phyloP scores from a whole-genome alignment of 2,113 vertebrate genomes.

The Amia ocellicauda region DNA sequence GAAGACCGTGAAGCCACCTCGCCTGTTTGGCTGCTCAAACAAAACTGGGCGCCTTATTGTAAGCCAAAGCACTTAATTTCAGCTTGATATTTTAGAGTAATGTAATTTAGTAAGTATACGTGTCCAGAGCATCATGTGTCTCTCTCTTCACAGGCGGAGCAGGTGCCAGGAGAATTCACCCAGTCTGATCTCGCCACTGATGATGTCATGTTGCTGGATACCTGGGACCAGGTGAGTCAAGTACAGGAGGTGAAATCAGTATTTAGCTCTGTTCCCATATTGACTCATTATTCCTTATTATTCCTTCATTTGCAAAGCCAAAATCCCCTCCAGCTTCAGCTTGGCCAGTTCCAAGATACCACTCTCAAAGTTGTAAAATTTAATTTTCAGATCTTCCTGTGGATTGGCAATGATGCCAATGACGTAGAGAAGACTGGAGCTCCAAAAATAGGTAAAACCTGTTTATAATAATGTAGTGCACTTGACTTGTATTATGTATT shows the following conservation, averaged over 20 bases:
- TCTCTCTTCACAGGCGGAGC: slow-evolving; percentile 48
- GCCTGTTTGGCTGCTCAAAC: slow-evolving; percentile 68
- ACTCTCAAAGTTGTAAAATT: too few relatives aligned
- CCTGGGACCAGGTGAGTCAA: slow-evolving; percentile 53
- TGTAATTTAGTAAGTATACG: too few relatives aligned
- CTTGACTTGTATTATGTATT: too few relatives aligned
- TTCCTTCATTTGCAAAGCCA: too few relatives aligned
- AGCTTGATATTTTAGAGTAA: too few relatives aligned
- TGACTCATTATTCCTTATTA: too few relatives aligned
- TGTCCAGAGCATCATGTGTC: too few relatives aligned
- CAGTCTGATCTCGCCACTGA: slow-evolving; percentile 63
- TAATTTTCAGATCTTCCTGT: slow-evolving; percentile 52
- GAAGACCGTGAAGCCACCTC: slow-evolving; percentile 37
- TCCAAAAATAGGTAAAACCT: slow-evolving; percentile 48
- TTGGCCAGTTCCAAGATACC: too few relatives aligned
- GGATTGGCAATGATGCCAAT: slow-evolving; percentile 64
- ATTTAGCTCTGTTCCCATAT: too few relatives aligned
- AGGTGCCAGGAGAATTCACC: slow-evolving; percentile 59
- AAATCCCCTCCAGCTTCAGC: background rate
- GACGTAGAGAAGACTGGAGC: slow-evolving; percentile 51
- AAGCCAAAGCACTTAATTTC: slow-evolving; percentile 33
- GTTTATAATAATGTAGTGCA: too few relatives aligned
- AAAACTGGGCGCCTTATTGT: slow-evolving; percentile 64
- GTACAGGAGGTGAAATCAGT: too few relatives aligned
- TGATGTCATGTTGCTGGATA: slow-evolving; percentile 70